These are phyloP conservation scores for Drosophila bifasciata DNA, from an alignment of 1,140 invertebrate species.

Conservation along the genomic window DNA sequence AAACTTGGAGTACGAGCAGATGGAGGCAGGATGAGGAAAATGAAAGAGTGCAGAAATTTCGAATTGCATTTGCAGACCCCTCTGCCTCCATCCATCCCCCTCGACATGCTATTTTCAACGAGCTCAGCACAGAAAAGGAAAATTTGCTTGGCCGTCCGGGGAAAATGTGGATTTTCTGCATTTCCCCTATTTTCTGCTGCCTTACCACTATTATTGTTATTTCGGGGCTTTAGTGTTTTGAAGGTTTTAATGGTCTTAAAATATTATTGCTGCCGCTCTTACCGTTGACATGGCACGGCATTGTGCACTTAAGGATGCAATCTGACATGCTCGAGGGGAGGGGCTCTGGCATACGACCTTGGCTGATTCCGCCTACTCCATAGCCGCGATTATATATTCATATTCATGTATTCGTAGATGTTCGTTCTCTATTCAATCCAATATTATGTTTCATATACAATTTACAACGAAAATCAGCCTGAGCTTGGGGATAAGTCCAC, in stretches of 20 bases:
- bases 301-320: constrained; percentile 63
- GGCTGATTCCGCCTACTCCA: constrained; percentile 2
- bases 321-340: constrained; percentile 21
- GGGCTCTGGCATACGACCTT: constrained; percentile 14
- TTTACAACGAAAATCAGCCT: too few relatives aligned
- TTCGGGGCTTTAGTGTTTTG: constrained; percentile 38
- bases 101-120: constrained; percentile 24
- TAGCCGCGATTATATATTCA: not conserved
- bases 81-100: not conserved
- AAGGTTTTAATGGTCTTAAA: constrained; percentile 62
- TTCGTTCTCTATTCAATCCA: not conserved
- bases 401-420: constrained; percentile 8
- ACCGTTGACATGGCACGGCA: constrained; percentile 57
- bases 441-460: too few relatives aligned
- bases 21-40: constrained; percentile 8
- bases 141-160: constrained; percentile 34
- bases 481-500: too few relatives aligned
- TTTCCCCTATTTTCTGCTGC: constrained; percentile 26
- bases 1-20: not conserved
- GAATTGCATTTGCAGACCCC: constrained; percentile 33
- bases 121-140: constrained; percentile 35
- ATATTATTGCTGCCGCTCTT: constrained; percentile 36
- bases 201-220: constrained; percentile 54
- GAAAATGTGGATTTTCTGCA: constrained; percentile 64
- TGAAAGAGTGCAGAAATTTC: constrained; percentile 28